Base-by-base conservation (phyloP, 1,140 invertebrate species). In the Drosophila mojavensis region DNA sequence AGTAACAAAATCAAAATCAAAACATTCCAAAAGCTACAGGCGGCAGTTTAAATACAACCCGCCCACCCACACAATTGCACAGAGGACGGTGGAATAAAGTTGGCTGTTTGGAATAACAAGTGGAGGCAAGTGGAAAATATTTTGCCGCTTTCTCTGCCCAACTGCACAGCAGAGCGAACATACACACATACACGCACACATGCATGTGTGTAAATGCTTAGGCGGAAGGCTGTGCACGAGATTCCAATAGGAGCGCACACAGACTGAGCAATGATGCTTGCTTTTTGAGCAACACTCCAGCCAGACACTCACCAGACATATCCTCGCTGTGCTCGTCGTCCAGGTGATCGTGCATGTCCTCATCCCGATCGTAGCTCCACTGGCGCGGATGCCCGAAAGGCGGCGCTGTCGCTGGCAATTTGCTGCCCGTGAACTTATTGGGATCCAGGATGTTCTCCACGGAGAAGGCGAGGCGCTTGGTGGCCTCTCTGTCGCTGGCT, bases 401-500 rank as follows among this genome's bases (percentile, higher is more conserved):
- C 10, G 62, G 53, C 24, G 66, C 51, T 11, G 63, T 50, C 2
- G 54, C 47, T 20, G 69, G 66, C 64, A 89, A 53, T 73, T 90
- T 76, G 75, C 79, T 93, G 4, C 97, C 97, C 7, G 96, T 97
- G 91, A 98, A 98, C 92, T 98, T 98, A 69, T 95, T 97, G 0
- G 97, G 97, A 91, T 98, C 97, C 36, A 98, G 93, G 63, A 98
- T 98, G 91, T 98, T 98, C 92, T 98, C 97, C 5, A 98, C 97
- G 4, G 97, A 97, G 92, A 98, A 98, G 0, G 96, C 96, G 55
- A 97, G 93, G 51, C 95, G 93, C 81, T 92, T 92, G 7, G 90
- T 91, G 33, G 83, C 85, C 28, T 92, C 91, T 1, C 92, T 77
- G 45, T 92, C 91, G 47, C 84, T 88, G 17, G 88, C 70, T 4